Conservation (phyloP, 2,113 vertebrate species). For the Eubucco bourcierii region DNA sequence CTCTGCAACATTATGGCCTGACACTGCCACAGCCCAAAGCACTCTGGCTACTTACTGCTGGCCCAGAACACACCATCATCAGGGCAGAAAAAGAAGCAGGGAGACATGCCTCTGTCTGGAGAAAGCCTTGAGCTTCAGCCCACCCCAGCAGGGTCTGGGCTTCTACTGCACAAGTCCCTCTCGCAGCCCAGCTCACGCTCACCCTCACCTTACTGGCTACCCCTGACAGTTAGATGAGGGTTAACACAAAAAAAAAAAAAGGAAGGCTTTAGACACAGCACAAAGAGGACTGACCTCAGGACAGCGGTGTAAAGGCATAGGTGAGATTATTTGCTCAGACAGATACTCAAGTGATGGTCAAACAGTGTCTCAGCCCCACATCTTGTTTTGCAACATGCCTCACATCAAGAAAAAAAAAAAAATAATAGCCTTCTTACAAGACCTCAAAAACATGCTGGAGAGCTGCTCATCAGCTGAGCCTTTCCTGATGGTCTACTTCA, state of each 20-base stretch:
- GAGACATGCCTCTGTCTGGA: background rate
- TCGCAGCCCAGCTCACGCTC: background rate
- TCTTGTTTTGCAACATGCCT: background rate
- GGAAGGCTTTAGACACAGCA: background rate
- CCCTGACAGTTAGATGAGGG: background rate
- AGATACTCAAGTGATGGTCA: background rate
- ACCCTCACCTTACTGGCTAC: background rate
- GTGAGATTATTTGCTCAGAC: background rate
- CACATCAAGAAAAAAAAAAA: background rate
- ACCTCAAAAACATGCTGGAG: background rate
- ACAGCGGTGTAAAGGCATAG: background rate
- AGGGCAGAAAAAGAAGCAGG: background rate
- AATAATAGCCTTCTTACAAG: background rate
- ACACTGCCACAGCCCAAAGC: background rate
- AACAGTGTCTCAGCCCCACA: background rate
- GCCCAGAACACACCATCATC: background rate
- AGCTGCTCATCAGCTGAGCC: background rate
- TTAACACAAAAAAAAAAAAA: background rate
- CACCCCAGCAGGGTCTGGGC: background rate
- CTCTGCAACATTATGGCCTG: rapidly evolving
- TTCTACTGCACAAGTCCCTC: background rate
- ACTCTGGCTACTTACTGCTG: background rate
- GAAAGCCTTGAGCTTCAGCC: background rate
- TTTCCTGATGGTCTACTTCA: background rate
- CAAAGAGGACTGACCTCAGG: background rate